A percentile compares a stretch with the other conserved stretches of the same genome.
phyloP scores from a whole-genome alignment of 2,113 vertebrate species.

The Lethenteron camtschaticum region DNA sequence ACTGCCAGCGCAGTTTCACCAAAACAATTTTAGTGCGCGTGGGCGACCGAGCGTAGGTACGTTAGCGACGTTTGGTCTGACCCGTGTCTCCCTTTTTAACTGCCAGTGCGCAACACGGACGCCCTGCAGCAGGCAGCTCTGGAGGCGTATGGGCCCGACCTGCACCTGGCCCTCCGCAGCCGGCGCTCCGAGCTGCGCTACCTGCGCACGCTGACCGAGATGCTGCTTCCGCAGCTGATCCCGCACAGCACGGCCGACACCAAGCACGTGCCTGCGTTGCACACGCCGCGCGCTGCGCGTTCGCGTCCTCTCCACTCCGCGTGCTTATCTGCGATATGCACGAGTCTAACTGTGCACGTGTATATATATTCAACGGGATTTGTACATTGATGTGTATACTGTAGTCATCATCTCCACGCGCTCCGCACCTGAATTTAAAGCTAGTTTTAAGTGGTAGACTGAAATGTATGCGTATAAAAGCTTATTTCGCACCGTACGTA shows the following conservation, averaged over 20 bases:
- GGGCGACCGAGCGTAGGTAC: background rate
- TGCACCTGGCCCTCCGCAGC: conserved; percentile 60
- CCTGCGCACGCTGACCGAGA: conserved; percentile 61
- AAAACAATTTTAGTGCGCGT: background rate
- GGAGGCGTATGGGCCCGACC: conserved; percentile 57
- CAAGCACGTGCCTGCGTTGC: conserved; percentile 30
- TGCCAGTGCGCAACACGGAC: conserved; percentile 37
- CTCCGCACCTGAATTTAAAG: too few species aligned
- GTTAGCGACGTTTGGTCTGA: background rate
- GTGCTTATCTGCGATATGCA: too few species aligned
- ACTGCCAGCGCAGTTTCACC: background rate
- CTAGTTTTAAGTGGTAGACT: too few species aligned
- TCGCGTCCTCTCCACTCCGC: too few species aligned
- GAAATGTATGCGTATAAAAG: too few species aligned
- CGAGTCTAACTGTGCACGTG: too few species aligned
- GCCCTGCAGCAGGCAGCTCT: conserved; percentile 55
- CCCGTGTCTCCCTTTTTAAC: background rate
- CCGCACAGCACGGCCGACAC: conserved; percentile 81
- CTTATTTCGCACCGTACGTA: too few species aligned
- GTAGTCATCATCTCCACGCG: too few species aligned
- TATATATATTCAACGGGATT: too few species aligned
- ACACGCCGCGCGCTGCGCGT: too few species aligned
- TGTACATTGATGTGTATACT: too few species aligned
- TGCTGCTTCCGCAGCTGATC: conserved; percentile 64
- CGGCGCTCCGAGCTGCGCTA: conserved; percentile 66